Conservation (phyloP, 2,797 vertebrate genomes). For the Bradypodion ventrale region DNA sequence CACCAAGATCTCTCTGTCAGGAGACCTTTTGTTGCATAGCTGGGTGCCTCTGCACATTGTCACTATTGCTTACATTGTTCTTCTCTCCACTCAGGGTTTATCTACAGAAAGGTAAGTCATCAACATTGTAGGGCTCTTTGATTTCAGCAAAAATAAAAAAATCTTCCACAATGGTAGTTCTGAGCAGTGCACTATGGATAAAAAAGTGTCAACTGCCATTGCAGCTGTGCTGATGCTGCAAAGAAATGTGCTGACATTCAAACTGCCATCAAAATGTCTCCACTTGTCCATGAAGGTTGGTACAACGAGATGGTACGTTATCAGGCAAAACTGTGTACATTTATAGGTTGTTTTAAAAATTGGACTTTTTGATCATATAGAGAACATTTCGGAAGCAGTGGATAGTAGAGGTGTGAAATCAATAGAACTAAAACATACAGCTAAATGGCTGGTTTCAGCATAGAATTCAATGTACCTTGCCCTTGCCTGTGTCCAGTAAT, state of each 20-base stretch:
- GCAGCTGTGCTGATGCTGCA: neutral
- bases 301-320: slow-evolving; percentile 23
- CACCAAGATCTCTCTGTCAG: neutral
- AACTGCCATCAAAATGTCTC: slow-evolving; percentile 2
- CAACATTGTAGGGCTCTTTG: neutral
- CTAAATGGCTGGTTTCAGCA: neutral
- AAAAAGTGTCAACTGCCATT: neutral
- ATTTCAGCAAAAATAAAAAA: slow-evolving; percentile 7
- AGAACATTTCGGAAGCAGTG: neutral
- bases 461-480: neutral
- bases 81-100: neutral
- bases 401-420: neutral
- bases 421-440: neutral
- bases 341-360: neutral
- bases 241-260: neutral
- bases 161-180: neutral
- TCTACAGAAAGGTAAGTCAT: neutral
- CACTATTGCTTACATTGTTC: neutral
- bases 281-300: slow-evolving; percentile 8
- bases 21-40: neutral
- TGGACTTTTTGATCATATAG: neutral
- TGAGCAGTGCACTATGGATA: neutral
- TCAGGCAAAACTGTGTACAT: neutral
- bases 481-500: neutral
- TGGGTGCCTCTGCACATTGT: neutral